Conservation (phyloP, 2,888 invertebrate species). For the Lasioglossum zephyrum region DNA sequence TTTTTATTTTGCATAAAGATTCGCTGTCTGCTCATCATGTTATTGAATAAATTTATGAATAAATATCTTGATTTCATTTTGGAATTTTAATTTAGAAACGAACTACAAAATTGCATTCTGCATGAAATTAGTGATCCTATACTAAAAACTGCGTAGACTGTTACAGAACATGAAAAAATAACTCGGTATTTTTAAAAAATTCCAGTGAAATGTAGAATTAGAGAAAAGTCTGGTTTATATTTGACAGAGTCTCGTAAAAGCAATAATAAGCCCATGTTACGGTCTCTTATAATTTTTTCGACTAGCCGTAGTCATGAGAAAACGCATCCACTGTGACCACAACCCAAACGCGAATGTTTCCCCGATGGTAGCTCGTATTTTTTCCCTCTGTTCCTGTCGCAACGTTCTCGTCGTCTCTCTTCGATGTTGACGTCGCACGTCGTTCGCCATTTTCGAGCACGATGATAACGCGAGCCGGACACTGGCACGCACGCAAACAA, state of each 20-base stretch:
- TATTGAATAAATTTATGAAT: too few species aligned
- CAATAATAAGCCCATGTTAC: background rate
- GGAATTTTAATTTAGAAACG: too few species aligned
- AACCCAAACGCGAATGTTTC: background rate
- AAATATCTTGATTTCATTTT: too few species aligned
- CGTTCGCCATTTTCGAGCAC: background rate
- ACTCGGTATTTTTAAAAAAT: background rate
- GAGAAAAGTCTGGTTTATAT: background rate
- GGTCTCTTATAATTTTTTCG: background rate
- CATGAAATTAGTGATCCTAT: too few species aligned
- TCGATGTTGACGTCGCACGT: slow-evolving; percentile 1
- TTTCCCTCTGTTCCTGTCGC: background rate
- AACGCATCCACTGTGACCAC: background rate
- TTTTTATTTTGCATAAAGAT: too few species aligned
- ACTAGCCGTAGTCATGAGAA: background rate
- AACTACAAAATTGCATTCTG: too few species aligned
- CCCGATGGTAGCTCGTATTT: background rate
- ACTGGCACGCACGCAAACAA: slow-evolving; percentile 9
- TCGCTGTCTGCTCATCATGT: too few species aligned
- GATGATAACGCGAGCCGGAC: background rate
- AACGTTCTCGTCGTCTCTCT: background rate
- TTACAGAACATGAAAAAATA: background rate
- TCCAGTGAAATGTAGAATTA: background rate
- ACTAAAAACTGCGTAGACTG: background rate
- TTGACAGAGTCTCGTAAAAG: background rate